These are phyloP conservation scores for Fratercula arctica DNA, from an alignment of 2,797 vertebrate species.

Conservation along the genomic window DNA sequence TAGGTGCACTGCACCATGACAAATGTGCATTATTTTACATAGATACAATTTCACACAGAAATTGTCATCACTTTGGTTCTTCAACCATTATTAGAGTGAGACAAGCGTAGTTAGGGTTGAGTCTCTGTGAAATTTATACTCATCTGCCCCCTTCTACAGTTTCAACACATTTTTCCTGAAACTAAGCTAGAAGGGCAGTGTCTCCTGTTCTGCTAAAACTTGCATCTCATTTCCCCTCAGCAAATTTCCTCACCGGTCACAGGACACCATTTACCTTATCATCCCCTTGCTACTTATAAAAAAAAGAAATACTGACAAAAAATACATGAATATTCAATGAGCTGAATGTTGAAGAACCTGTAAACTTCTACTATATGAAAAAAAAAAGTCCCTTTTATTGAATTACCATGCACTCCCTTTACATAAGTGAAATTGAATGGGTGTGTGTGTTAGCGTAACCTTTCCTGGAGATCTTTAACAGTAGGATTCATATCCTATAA, in stretches of 20 bases:
- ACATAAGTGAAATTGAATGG: background rate
- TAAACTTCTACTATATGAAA: background rate
- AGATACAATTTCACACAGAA: slow-evolving; percentile 15
- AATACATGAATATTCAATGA: background rate
- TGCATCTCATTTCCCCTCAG: background rate
- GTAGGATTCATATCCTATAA: background rate
- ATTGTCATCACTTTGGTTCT: background rate
- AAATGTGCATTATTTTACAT: background rate
- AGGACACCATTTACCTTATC: background rate
- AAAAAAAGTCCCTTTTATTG: background rate
- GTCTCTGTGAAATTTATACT: background rate
- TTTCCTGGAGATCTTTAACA: background rate
- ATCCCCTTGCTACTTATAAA: background rate
- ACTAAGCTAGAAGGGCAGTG: background rate
- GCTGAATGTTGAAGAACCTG: background rate
- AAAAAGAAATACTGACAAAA: background rate
- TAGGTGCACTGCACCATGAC: background rate
- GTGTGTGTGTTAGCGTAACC: background rate
- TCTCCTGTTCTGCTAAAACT: background rate
- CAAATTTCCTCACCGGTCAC: background rate
- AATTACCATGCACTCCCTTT: background rate
- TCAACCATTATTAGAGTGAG: background rate
- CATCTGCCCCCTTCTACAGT: background rate
- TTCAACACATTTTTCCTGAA: background rate
- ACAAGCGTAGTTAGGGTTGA: background rate